These are phyloP conservation scores for Leptinotarsa haldemani DNA, from an alignment of 2,888 invertebrate species.

Conservation along the genomic window DNA sequence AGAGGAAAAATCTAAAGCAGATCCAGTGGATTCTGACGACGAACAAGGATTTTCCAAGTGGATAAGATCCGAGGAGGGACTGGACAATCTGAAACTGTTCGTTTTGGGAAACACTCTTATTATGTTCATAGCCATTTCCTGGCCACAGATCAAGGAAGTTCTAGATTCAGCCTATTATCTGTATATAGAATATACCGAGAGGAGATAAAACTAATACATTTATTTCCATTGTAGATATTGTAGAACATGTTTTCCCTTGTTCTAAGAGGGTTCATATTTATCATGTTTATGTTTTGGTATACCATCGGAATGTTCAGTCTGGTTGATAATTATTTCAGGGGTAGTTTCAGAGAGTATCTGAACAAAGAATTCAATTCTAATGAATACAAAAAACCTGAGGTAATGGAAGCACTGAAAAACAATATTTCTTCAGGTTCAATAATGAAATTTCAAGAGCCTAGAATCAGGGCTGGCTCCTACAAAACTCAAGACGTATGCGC, in stretches of 20 bases:
- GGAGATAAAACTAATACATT: neutral
- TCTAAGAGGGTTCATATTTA: conserved; percentile 74
- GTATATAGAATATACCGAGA: conserved; percentile 49
- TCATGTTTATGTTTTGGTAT: conserved; percentile 80
- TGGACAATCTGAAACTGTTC: conserved; percentile 84
- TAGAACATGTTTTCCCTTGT: conserved; percentile 73
- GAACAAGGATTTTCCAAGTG: conserved; percentile 61
- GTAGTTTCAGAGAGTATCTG: conserved; percentile 75
- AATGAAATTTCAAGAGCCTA: neutral
- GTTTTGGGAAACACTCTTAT: conserved; percentile 81
- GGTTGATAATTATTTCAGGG: conserved; percentile 80
- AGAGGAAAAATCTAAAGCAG: conserved; percentile 14
- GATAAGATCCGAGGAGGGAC: conserved; percentile 71
- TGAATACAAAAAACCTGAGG: conserved; percentile 45
- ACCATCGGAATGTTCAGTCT: conserved; percentile 76
- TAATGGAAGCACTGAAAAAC: conserved; percentile 22
- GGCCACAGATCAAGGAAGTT: conserved; percentile 77
- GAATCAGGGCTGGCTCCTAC: too few species aligned
- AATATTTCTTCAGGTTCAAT: neutral
- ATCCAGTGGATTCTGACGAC: conserved; percentile 54
- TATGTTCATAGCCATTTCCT: conserved; percentile 77
- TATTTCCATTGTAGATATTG: neutral
- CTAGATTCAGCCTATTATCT: conserved; percentile 66
- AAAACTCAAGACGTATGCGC: neutral
- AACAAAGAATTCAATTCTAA: conserved; percentile 63